Evolutionary conservation across 2,888 invertebrate genomes (phyloP).

Genomic region (Rambutsinella grinnellia): DNA sequence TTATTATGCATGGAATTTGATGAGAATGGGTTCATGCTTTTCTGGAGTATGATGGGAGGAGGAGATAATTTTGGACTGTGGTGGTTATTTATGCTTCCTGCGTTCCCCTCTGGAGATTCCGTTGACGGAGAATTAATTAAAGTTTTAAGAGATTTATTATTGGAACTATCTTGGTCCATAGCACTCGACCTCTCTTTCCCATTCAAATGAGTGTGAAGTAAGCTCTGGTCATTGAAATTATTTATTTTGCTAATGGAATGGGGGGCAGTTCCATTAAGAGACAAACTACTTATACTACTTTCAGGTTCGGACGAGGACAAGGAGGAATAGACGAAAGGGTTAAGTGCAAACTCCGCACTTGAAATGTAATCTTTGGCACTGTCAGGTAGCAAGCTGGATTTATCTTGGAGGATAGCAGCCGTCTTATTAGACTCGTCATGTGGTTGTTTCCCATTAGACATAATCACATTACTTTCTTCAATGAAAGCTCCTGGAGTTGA

Average conservation of each 20-base stretch:
- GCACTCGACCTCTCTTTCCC: neutral
- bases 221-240: neutral
- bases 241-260: neutral
- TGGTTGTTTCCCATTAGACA: conserved; percentile 32
- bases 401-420: conserved; percentile 8
- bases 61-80: too few species aligned
- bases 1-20: conserved; percentile 36
- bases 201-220: neutral
- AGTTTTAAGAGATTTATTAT: neutral
- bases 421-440: conserved; percentile 18
- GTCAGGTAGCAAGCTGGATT: conserved; percentile 24
- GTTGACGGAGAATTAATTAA: neutral
- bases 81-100: too few species aligned
- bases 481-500: conserved; percentile 54
- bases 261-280: neutral
- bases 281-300: conserved; percentile 53
- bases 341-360: conserved; percentile 66
- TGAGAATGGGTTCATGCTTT: neutral
- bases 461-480: conserved; percentile 47
- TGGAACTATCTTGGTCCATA: neutral
- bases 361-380: conserved; percentile 62
- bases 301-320: conserved; percentile 60
- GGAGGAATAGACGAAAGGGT: conserved; percentile 65
- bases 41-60: neutral
- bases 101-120: neutral